Base-by-base conservation (phyloP, 2,113 vertebrate genomes). In the Lepidothrix coronata region DNA sequence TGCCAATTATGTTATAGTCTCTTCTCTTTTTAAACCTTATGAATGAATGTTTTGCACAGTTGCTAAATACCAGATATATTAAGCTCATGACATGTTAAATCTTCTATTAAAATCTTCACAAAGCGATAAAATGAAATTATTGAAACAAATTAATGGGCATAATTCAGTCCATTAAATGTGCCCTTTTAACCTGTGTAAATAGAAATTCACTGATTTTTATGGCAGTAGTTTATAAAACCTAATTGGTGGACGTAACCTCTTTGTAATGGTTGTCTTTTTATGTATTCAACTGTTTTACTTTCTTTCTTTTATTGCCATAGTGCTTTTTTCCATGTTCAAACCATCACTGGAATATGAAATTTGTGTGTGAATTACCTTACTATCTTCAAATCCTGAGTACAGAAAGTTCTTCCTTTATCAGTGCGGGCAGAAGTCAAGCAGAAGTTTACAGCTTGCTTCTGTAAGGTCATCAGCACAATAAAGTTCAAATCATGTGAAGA, bases 81-180 rank as follows among this genome's bases (percentile, higher is more conserved):
- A 86, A 83, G 23, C 31, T 93, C 18, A 25, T 74, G 59, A 14
- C 24, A 54, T 43, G 63, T 83, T 76, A 77, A 92, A 77, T 91
- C 46, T 92, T 94, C 62, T 80, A 9, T 88, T 92, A 90, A 83
- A 86, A 70, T 86, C 49, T 82, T 82, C 41, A 65, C 35, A 85
- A 88, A 88, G 28, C 30, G 61, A 46, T 91, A 73, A 94, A 94
- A 79, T 76, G 1, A 85, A 88, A 88, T 79, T 79, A 96, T 83
- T 91, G 35, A 83, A 93, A 88, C 27, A 90, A 89, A 63, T 88
- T 79, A 88, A 79, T 79, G 44, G 25, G 13, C 49, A 83, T 83
- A 88, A 83, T 91, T 30, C 14, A 33, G 48, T 76, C 35, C 30
- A 85, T 95, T 88, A 91, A 85, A 85, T 73, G 79, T 91, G 25